Percentiles rank a stretch among this genome's conserved stretches.
These are phyloP conservation scores for Hermaeophaga mercurialis DNA, from an alignment of 2,888 invertebrate genomes.

Conservation along the genomic window DNA sequence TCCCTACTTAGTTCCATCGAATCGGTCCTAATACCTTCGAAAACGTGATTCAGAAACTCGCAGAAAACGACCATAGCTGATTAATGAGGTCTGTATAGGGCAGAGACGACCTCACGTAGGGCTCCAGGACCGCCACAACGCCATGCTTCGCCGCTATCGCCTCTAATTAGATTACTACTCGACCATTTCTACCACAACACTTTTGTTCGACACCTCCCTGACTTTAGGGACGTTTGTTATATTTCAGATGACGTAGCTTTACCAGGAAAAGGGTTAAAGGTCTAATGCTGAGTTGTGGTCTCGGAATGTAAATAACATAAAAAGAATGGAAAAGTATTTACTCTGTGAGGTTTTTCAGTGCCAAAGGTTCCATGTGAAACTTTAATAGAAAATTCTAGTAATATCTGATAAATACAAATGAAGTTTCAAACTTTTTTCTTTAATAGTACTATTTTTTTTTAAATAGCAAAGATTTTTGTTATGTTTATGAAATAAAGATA, in stretches of 20 bases:
- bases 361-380: no score
- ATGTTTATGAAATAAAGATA: no score
- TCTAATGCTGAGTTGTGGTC: not conserved
- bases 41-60: slow-evolving; percentile 35
- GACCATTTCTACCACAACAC: slow-evolving; percentile 32
- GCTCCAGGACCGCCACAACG: slow-evolving; percentile 36
- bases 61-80: slow-evolving; percentile 36
- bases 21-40: slow-evolving; percentile 26
- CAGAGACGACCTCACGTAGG: slow-evolving; percentile 41
- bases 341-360: not conserved
- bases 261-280: not conserved
- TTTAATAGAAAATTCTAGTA: no score
- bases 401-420: no score
- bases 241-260: not conserved
- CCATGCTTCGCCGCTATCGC: slow-evolving; percentile 38
- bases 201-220: slow-evolving; percentile 25
- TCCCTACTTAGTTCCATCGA: slow-evolving; percentile 23
- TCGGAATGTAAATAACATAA: not conserved
- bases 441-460: no score
- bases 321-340: not conserved
- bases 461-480: no score
- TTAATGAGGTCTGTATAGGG: slow-evolving; percentile 42
- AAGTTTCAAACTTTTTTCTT: no score
- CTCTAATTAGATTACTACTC: slow-evolving; percentile 41
- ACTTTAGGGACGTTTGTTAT: slow-evolving; percentile 17